A percentile compares a stretch with the other conserved stretches of the same genome.
These are phyloP conservation scores for Ectemnius cavifrons DNA, from an alignment of 2,888 invertebrate genomes.

Conservation along the genomic window DNA sequence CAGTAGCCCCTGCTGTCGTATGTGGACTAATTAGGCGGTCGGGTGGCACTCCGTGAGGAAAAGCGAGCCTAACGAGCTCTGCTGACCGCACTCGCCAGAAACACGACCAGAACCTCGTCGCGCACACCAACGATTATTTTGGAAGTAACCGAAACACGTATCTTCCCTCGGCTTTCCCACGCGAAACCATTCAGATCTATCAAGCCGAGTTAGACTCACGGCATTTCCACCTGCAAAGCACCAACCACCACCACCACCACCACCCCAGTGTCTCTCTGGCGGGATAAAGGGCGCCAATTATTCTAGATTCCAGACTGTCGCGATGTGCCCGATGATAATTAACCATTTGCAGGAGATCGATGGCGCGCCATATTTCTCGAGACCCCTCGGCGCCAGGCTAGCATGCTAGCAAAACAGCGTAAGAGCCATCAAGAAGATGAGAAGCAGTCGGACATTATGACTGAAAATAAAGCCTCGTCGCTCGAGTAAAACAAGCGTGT, in stretches of 20 bases:
- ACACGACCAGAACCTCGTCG: background rate
- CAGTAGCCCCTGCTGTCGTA: background rate
- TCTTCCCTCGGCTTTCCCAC: background rate
- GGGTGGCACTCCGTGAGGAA: constrained; percentile 39
- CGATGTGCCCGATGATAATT: constrained; percentile 1
- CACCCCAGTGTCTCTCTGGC: too few species aligned
- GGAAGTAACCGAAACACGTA: constrained; percentile 2
- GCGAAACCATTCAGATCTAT: background rate
- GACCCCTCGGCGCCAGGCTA: background rate
- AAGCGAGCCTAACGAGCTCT: constrained; percentile 43
- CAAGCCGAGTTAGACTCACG: too few species aligned
- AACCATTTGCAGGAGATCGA: constrained; percentile 5
- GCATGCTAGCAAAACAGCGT: background rate
- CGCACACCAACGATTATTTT: background rate
- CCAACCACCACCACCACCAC: too few species aligned
- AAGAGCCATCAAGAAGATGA: constrained; percentile 40
- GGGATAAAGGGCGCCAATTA: too few species aligned
- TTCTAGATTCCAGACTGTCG: too few species aligned
- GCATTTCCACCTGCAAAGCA: too few species aligned
- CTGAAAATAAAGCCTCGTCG: constrained; percentile 30
- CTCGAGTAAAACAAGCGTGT: constrained; percentile 29
- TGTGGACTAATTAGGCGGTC: constrained; percentile 43
- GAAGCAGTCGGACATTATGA: constrained; percentile 42
- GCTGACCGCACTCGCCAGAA: constrained; percentile 30
- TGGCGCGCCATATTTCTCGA: background rate